Base-by-base conservation (phyloP, 2,888 invertebrate genomes). In the Escarpia spicata region DNA sequence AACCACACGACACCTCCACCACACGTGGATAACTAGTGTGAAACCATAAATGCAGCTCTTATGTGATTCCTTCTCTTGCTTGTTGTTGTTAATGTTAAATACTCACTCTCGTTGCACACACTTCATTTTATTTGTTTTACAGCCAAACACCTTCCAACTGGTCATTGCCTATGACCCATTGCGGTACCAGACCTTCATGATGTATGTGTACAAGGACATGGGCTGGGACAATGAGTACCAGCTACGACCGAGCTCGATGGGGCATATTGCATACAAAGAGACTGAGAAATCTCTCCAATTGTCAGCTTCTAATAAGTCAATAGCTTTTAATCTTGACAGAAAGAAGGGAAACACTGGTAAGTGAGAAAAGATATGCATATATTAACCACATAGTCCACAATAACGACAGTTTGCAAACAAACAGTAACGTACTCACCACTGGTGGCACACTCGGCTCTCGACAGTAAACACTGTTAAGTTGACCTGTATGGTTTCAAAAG, bases 81-180 rank as follows among this genome's bases (percentile, higher is more conserved):
- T 4, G 2, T 0, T 37, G 37, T 37, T 37, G 37, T 37, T 37
- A 37, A 37, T 37, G 37, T 37, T 37, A 37, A 37, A 37, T 37
- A 37, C 37, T 37, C 37, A 37, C 37, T 1, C 37, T 37, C 37
- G 1, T 37, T 37, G 37, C 37, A 37, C 37, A 37, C 37, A 37
- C 37, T 37, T 37, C 9, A 2, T 52, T 75, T 75, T 19, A 19
- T 75, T 75, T 75, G 75, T 26, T 75, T 4, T 75, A 26, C 91
- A 93, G 75, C 15, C 31, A 19, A 93, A 93, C 43, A 92, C 92
- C 31, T 93, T 92, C 93, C 93, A 93, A 91, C 6, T 92, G 52
- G 93, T 92, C 15, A 60, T 93, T n/a, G 58, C 92, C 31, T 58
- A 52, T 26, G 92, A 93, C 45, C 43, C 58, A 75, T 10, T 60